Percentiles rank a stretch among this genome's conserved stretches.
Evolutionary conservation across 23 tunicate species (phyloP).

Genomic region (Diplosoma virens): DNA sequence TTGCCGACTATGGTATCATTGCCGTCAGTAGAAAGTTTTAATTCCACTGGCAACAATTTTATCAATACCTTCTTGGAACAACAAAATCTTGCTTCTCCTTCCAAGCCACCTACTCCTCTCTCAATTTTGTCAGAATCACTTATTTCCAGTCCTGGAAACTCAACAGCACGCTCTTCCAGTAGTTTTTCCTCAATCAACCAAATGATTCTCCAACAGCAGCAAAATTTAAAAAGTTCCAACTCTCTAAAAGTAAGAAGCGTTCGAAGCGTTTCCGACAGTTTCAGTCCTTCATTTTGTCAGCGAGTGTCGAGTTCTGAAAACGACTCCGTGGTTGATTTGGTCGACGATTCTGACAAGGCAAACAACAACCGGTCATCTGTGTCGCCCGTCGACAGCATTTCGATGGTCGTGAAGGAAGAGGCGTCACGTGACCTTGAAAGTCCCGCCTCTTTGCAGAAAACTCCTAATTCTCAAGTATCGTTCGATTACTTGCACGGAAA

Average conservation of each 20-base stretch:
- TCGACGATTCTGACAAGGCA: neutral
- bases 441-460: neutral
- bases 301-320: slow-evolving; percentile 1
- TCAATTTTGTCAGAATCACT: neutral
- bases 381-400: slow-evolving; percentile 30
- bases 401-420: slow-evolving; percentile 30
- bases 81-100: neutral
- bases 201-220: neutral
- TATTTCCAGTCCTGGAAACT: neutral
- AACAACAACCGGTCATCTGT: slow-evolving; percentile 1
- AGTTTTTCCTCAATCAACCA: neutral
- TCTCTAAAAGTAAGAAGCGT: neutral
- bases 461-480: slow-evolving; percentile 10
- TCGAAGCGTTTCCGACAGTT: slow-evolving; percentile 20
- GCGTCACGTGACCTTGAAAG: neutral
- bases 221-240: neutral
- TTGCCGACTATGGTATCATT: slow-evolving; percentile 38
- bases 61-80: neutral
- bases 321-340: slow-evolving; percentile 6
- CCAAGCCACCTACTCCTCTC: neutral
- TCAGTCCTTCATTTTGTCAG: neutral
- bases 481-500: slow-evolving; percentile 15
- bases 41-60: neutral
- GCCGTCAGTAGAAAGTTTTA: neutral
- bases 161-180: neutral